Evolutionary conservation across 2,888 invertebrate species (phyloP).

Genomic region (Malachius bipustulatus): DNA sequence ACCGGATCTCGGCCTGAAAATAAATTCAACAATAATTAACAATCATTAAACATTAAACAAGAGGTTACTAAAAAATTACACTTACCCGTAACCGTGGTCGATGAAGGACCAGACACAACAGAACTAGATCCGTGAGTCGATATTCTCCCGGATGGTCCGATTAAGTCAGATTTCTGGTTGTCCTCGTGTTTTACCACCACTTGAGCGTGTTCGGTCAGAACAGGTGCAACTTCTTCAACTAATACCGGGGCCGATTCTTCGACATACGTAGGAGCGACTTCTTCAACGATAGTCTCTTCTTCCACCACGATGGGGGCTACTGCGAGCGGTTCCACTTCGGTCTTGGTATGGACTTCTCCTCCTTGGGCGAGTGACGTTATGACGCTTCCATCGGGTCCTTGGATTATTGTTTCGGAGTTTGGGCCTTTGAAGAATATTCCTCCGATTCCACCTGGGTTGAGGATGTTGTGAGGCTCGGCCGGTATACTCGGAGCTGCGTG

Average conservation of each 20-base stretch:
- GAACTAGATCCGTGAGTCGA: conserved; percentile 29
- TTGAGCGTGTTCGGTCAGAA: too few species aligned
- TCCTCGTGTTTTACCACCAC: too few species aligned
- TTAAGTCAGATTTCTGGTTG: conserved; percentile 25
- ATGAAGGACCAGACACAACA: conserved; percentile 31
- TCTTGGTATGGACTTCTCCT: conserved; percentile 22
- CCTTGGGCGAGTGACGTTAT: conserved; percentile 29
- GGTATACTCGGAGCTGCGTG: conserved; percentile 14
- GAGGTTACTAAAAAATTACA: not conserved
- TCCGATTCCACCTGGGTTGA: conserved; percentile 29
- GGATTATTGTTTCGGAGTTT: conserved; percentile 32
- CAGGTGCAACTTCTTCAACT: conserved; percentile 23
- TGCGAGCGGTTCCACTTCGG: conserved; percentile 19
- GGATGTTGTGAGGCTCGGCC: conserved; percentile 18
- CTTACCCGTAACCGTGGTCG: conserved; percentile 31
- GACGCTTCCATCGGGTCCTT: conserved; percentile 34
- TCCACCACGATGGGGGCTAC: conserved; percentile 9
- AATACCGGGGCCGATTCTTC: conserved; percentile 23
- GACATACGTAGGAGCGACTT: conserved; percentile 7
- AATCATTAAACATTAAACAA: not conserved
- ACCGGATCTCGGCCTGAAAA: too few species aligned
- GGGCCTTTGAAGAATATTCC: conserved; percentile 33
- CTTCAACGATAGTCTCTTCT: not conserved
- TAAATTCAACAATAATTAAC: not conserved
- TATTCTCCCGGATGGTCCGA: conserved; percentile 32